A percentile compares a stretch with the other conserved stretches of the same genome.
These are phyloP conservation scores for Metellina segmentata DNA, from an alignment of 2,888 invertebrate species.

Conservation along the genomic window DNA sequence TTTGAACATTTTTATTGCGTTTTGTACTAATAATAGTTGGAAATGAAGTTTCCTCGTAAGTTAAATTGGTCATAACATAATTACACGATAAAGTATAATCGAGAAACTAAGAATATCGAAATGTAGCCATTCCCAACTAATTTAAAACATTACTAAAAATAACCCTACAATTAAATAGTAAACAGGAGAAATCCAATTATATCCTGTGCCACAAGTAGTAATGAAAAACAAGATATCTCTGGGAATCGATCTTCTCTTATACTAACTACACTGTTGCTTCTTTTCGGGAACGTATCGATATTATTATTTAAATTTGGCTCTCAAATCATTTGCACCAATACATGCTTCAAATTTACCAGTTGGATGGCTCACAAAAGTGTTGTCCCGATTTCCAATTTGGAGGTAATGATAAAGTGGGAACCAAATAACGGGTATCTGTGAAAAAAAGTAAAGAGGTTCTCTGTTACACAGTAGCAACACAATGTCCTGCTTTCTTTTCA, in stretches of 20 bases:
- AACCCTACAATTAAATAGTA: too few species aligned
- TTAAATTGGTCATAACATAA: too few species aligned
- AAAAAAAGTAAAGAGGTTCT: conserved; percentile 18
- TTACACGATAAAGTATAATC: too few species aligned
- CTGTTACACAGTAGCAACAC: conserved; percentile 36
- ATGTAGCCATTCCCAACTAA: too few species aligned
- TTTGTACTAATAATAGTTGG: too few species aligned
- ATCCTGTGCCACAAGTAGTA: neutral
- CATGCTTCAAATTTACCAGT: neutral
- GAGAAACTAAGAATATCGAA: too few species aligned
- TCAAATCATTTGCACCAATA: conserved; percentile 22
- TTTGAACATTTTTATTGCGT: too few species aligned
- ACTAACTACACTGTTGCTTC: too few species aligned
- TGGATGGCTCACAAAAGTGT: conserved; percentile 15
- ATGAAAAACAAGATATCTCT: neutral
- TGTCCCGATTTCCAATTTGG: conserved; percentile 35
- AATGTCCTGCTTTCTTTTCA: conserved; percentile 56
- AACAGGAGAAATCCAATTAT: too few species aligned
- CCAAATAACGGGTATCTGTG: conserved; percentile 25
- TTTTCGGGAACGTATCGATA: neutral
- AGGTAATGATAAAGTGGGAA: conserved; percentile 23
- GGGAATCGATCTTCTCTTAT: too few species aligned
- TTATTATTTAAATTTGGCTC: neutral
- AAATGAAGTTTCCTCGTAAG: too few species aligned
- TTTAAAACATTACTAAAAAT: too few species aligned